Evolutionary conservation across 2,797 vertebrate species (phyloP).

Genomic region (Coendou prehensilis): DNA sequence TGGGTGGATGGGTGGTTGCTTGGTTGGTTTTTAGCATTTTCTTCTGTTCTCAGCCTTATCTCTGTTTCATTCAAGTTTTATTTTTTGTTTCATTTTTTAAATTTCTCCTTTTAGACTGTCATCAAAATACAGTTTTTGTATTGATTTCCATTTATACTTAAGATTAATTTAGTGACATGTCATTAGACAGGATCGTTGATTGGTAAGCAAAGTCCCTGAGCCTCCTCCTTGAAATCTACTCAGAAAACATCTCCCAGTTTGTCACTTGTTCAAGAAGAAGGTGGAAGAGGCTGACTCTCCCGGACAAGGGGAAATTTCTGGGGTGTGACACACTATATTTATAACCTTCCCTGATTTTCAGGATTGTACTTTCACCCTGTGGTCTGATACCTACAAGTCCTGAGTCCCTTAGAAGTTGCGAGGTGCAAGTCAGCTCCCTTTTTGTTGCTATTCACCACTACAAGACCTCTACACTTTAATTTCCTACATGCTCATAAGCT

Average conservation of each 20-base stretch:
- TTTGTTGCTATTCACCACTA: background rate
- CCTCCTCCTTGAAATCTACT: background rate
- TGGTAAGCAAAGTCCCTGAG: background rate
- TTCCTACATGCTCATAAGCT: background rate
- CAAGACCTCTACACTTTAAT: background rate
- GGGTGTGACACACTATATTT: background rate
- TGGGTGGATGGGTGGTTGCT: background rate
- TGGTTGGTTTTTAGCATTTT: background rate
- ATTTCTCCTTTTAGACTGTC: conserved; percentile 20
- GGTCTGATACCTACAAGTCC: background rate
- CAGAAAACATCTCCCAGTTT: background rate
- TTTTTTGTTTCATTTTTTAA: conserved; percentile 32
- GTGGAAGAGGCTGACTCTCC: background rate
- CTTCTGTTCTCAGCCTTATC: background rate
- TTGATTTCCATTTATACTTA: conserved; percentile 14
- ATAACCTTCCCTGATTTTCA: background rate
- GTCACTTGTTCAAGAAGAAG: background rate
- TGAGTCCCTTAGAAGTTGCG: background rate
- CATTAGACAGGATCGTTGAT: background rate
- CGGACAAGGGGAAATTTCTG: background rate
- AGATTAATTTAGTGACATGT: background rate
- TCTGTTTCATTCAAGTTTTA: background rate
- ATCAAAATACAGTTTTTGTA: background rate
- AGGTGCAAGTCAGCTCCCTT: background rate
- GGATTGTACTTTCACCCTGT: background rate